Evolutionary conservation across 2,113 vertebrate species (phyloP), one percentile per base, ranked within the genome.

Genomic region (Calcarius ornatus): DNA sequence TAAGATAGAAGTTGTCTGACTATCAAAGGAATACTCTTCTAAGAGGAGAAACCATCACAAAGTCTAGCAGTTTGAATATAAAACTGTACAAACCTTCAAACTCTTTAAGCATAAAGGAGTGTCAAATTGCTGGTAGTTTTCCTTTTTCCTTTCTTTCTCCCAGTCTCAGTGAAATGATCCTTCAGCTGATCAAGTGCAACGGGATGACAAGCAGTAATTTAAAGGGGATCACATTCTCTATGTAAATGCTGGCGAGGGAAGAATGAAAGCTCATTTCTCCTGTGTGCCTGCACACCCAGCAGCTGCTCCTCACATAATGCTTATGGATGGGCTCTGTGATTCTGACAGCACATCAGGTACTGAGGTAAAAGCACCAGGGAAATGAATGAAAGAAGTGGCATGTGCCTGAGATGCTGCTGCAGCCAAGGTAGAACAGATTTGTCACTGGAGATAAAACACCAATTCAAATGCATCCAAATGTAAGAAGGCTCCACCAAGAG

Each of bases 181-280:
- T 97, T 97, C 88, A 94, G 71, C 95, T 90, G 96, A 95, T 98
- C 94, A 96, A 96, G 96, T 97, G 83, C 88, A 94, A 76, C 79
- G 51, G 93, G 81, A 96, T 97, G 97, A 97, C 96, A 97, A 77
- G 92, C 96, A 87, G 95, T 96, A 97, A 97, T 97, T 97, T 95
- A 96, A 95, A 89, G 38, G 73, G 88, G 86, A 95, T 97, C 89
- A 68, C 77, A 95, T 97, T 96, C 92, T 72, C 88, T 86, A 91
- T 96, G 95, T 94, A 97, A 96, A 97, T 96, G 80, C 90, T 91
- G 63, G 81, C 88, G 70, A 66, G 14, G 50, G 73, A 90, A 86
- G 95, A 96, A 88, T 45, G 90, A 86, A 90, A 95, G 90, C 95
- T 92, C 81, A 83, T 95, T 95, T 97, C 96, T 96, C 78, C 66